These are phyloP conservation scores for Oligia latruncula DNA, from an alignment of 2,888 invertebrate genomes.

Conservation along the genomic window DNA sequence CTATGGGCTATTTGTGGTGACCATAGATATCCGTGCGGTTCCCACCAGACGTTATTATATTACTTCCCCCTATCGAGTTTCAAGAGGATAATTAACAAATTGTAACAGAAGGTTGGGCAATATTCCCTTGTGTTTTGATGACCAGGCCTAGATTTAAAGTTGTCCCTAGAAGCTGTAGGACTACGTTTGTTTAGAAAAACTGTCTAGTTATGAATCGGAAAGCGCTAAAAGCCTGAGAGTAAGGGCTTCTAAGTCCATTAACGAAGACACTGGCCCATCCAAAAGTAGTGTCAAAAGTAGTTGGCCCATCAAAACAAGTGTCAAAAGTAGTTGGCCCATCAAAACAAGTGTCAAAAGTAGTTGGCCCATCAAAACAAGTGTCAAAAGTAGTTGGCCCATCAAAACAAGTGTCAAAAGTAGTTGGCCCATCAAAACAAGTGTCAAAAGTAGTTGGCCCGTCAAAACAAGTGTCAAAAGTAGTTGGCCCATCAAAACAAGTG, in stretches of 20 bases:
- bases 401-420: no score
- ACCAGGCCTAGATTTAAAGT: not conserved
- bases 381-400: no score
- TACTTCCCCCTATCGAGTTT: conserved; percentile 30
- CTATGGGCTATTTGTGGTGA: conserved; percentile 49
- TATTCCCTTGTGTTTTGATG: not conserved
- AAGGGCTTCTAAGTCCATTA: not conserved
- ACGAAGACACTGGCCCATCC: not conserved
- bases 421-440: no score
- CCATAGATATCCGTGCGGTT: conserved; percentile 40
- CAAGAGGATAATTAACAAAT: conserved; percentile 28
- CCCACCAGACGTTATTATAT: conserved; percentile 27
- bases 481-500: no score
- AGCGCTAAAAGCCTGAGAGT: no score
- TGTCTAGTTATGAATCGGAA: not conserved
- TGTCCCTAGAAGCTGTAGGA: no score
- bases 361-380: no score
- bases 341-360: no score
- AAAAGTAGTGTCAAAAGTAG: not conserved
- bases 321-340: no score
- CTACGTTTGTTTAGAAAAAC: not conserved
- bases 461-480: no score
- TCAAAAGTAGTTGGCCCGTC: no score
- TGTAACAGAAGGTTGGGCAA: conserved; percentile 16
- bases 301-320: not conserved